Base-by-base conservation (phyloP, 1,140 invertebrate species). In the Heliconius melpomene region DNA sequence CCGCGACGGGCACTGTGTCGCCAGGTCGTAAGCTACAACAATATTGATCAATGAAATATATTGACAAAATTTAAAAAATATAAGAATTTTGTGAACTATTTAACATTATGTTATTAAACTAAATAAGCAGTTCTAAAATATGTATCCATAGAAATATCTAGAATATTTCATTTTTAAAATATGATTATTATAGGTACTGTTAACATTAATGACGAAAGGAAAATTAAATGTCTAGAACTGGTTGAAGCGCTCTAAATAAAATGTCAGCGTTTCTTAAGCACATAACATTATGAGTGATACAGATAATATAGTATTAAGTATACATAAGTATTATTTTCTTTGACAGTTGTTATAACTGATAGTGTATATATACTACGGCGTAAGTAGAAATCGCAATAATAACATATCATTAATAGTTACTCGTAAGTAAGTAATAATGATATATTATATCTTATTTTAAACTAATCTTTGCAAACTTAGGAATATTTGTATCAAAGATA, bases 1-100 rank as follows among this genome's bases (percentile, higher is more conserved):
- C 76, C 96, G 94, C 57, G 96, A 96, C 76, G 96, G 96, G 89
- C 97, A 97, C 85, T 97, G 97, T 20, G 97, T 97, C 74, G 97
- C 97, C 89, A 98, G 91, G 92, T 98, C 97, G 87, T 97, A 98
- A 75, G 97, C 97, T 97, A 91, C 40, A 87, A 84, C 54, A 81
- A 82, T n/a, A 76, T 66, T 9, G 38, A 52, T 11, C 5, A n/a
- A 38, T 38, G 40, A 52, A 52, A 54, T 52, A 75, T 66, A 23
- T 16, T 66, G 11, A 29, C 23, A 57, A 57, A 1, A 57, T 1
- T 23, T 2, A 11, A 57, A 23, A 57, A 66, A 29, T 7, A 16
- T 60, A 60, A 60, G 11, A 23, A 60, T 23, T 60, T n/a, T 11
- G 7, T 1, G 3, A 60, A 60, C 6, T 52, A 52, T 20, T 6